Evolutionary conservation across 2,888 invertebrate species (phyloP).

Genomic region (Hypolimnas misippus): DNA sequence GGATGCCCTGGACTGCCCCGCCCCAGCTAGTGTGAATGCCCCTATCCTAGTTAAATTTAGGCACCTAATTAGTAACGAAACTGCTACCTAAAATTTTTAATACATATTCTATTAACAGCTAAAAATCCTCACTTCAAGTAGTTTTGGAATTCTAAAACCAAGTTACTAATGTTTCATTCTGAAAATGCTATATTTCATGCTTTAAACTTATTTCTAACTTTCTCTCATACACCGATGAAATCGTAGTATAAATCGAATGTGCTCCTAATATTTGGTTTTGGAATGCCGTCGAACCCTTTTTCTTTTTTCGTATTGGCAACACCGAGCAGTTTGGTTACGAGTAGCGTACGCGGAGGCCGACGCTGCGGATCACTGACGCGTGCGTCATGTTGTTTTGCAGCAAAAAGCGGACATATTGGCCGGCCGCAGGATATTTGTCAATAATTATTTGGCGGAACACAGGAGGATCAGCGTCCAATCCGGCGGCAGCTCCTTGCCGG

Average conservation of each 20-base stretch:
- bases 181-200: too few relatives aligned
- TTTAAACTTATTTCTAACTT: neutral
- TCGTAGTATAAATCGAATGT: neutral
- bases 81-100: slow-evolving; percentile 65
- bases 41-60: slow-evolving; percentile 71
- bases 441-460: slow-evolving; percentile 85
- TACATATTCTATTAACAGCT: slow-evolving; percentile 57
- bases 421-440: slow-evolving; percentile 84
- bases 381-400: slow-evolving; percentile 80
- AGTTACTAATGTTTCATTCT: slow-evolving; percentile 36
- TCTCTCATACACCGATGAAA: neutral
- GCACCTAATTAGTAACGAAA: slow-evolving; percentile 71
- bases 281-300: slow-evolving; percentile 59
- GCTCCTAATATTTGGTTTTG: slow-evolving; percentile 60
- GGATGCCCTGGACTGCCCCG: slow-evolving; percentile 78
- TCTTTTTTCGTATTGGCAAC: slow-evolving; percentile 54
- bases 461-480: slow-evolving; percentile 84
- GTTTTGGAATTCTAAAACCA: slow-evolving; percentile 70
- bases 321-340: slow-evolving; percentile 67
- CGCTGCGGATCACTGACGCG: slow-evolving; percentile 65
- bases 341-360: too few relatives aligned
- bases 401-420: slow-evolving; percentile 85
- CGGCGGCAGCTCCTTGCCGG: slow-evolving; percentile 79
- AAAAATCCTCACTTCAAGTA: slow-evolving; percentile 62
- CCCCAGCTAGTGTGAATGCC: slow-evolving; percentile 81